Percentiles rank a stretch among this genome's conserved stretches.
Evolutionary conservation across 2,113 vertebrate species (phyloP).

Genomic region (Neolamprologus brichardi): DNA sequence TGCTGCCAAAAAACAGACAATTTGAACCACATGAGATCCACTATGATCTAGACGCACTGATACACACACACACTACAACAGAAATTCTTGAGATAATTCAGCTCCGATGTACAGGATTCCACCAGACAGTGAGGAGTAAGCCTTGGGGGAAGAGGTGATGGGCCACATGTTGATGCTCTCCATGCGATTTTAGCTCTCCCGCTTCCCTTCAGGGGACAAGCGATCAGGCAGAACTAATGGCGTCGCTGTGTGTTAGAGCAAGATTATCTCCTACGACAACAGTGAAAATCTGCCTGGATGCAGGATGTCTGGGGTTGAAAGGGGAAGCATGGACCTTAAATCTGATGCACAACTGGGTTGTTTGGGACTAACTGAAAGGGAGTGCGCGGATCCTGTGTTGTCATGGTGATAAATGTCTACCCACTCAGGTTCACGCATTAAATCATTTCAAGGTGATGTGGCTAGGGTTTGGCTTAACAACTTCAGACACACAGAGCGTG

Average conservation of each 20-base stretch:
- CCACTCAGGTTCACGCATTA: background rate
- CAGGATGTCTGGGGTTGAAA: background rate
- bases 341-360: background rate
- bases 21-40: slow-evolving; percentile 47
- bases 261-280: slow-evolving; percentile 42
- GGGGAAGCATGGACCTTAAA: background rate
- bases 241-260: background rate
- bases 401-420: slow-evolving; percentile 4
- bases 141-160: slow-evolving; percentile 6
- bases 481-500: background rate
- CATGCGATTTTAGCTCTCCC: background rate
- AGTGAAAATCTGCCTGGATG: slow-evolving; percentile 42
- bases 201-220: background rate
- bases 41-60: background rate
- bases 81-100: slow-evolving; percentile 41
- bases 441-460: background rate
- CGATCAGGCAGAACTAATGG: slow-evolving; percentile 43
- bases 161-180: slow-evolving; percentile 27
- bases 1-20: slow-evolving; percentile 38
- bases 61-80: background rate
- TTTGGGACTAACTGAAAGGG: background rate
- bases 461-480: background rate
- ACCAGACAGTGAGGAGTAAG: background rate
- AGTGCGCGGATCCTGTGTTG: background rate
- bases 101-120: slow-evolving; percentile 1